These are phyloP conservation scores for Hyperopisus bebe DNA, from an alignment of 2,113 vertebrate species.

Conservation along the genomic window DNA sequence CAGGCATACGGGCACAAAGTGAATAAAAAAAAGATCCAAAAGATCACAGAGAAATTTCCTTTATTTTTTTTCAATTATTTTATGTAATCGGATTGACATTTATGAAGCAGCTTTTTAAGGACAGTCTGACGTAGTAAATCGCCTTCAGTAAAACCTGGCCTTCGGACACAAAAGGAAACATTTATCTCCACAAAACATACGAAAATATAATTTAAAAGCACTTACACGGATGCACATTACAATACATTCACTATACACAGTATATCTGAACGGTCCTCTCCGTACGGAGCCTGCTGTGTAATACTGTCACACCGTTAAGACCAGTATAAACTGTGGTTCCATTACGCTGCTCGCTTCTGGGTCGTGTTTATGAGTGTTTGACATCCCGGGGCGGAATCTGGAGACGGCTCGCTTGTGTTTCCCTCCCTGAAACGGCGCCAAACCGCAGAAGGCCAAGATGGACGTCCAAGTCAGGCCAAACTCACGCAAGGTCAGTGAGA, in stretches of 20 bases:
- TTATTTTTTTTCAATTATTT: slow-evolving; percentile 57
- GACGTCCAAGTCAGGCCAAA: not conserved
- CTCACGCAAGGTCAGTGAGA: not conserved
- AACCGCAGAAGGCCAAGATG: too few relatives aligned
- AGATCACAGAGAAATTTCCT: slow-evolving; percentile 39
- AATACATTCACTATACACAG: slow-evolving; percentile 98
- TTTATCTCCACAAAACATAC: slow-evolving; percentile 87
- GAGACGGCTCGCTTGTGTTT: slow-evolving; percentile 10
- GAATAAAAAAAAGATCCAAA: not conserved
- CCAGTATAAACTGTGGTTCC: slow-evolving; percentile 67
- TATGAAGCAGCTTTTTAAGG: slow-evolving; percentile 88
- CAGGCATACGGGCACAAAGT: not conserved
- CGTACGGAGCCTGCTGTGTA: slow-evolving; percentile 66
- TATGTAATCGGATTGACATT: slow-evolving; percentile 81
- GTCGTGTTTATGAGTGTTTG: slow-evolving; percentile 73
- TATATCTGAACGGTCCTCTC: slow-evolving; percentile 81
- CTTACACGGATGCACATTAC: slow-evolving; percentile 91
- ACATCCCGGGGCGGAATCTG: slow-evolving; percentile 49
- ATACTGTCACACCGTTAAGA: slow-evolving; percentile 75
- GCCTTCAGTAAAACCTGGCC: slow-evolving; percentile 74
- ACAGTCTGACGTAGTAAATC: slow-evolving; percentile 76
- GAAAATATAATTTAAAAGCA: slow-evolving; percentile 99
- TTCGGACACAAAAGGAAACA: slow-evolving; percentile 80
- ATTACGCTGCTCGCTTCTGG: slow-evolving; percentile 59
- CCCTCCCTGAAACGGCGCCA: slow-evolving; percentile 25